These are phyloP conservation scores for Stenoptilia bipunctidactyla DNA, from an alignment of 2,888 invertebrate genomes.

Conservation along the genomic window DNA sequence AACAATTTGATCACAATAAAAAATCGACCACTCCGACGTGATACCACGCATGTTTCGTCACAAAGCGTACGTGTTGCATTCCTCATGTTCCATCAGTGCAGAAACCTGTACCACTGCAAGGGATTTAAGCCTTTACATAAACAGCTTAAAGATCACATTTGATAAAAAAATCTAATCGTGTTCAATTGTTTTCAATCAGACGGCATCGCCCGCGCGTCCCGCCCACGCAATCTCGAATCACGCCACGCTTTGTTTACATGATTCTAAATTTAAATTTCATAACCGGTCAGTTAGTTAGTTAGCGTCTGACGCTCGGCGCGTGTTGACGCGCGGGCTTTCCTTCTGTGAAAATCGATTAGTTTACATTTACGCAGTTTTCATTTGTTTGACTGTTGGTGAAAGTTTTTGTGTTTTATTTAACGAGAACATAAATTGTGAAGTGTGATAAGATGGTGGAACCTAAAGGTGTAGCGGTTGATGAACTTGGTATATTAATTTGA, in stretches of 20 bases:
- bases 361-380: conserved; percentile 5
- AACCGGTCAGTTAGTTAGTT: conserved; percentile 24
- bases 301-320: conserved; percentile 28
- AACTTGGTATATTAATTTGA: conserved; percentile 28
- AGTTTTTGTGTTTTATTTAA: no score
- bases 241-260: conserved; percentile 21
- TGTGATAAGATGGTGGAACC: conserved; percentile 26
- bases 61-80: no score
- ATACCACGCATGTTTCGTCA: no score
- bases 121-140: background rate
- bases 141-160: background rate
- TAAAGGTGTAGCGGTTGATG: conserved; percentile 28
- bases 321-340: conserved; percentile 23
- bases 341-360: conserved; percentile 2
- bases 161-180: background rate
- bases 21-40: no score
- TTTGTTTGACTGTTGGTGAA: conserved; percentile 2
- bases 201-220: conserved; percentile 6
- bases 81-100: no score
- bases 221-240: conserved; percentile 18
- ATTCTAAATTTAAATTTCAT: background rate
- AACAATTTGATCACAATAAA: no score
- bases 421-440: no score
- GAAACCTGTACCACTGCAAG: no score
- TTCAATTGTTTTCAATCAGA: background rate